phyloP scores from a whole-genome alignment of 2,888 invertebrate species.

The Lydus trimaculatus region DNA sequence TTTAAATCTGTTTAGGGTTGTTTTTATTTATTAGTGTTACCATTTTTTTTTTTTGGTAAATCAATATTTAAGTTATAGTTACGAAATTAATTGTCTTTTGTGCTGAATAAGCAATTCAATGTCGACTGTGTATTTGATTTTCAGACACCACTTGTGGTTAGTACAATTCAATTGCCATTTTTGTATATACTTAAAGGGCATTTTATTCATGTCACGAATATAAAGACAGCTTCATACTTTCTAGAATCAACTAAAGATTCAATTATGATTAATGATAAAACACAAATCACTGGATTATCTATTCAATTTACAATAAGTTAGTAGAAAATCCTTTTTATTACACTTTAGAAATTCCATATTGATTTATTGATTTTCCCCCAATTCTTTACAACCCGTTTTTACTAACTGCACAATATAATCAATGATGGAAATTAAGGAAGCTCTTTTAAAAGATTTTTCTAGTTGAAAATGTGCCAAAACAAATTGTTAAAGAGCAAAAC shows the following conservation, averaged over 20 bases:
- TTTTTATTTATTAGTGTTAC: too few relatives aligned
- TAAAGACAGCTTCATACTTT: not conserved
- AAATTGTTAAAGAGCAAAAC: not conserved
- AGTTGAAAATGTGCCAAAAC: slow-evolving; percentile 2
- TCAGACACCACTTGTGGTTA: too few relatives aligned
- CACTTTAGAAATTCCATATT: not conserved
- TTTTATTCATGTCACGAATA: not conserved
- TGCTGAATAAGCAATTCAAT: too few relatives aligned
- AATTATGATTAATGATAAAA: not conserved
- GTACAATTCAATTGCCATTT: too few relatives aligned
- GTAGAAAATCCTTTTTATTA: not conserved
- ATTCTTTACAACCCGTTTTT: not conserved
- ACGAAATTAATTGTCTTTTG: too few relatives aligned
- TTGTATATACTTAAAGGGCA: not conserved
- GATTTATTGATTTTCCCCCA: not conserved
- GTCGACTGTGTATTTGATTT: too few relatives aligned
- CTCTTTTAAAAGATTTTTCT: not conserved
- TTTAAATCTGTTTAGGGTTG: too few relatives aligned
- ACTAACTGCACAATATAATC: not conserved
- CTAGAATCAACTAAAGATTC: not conserved
- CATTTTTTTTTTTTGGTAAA: too few relatives aligned
- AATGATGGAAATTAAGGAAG: not conserved
- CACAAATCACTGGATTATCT: not conserved
- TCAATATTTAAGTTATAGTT: too few relatives aligned
- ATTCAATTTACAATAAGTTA: too few relatives aligned